These are phyloP conservation scores for Colistium nudipinnis DNA, from an alignment of 2,113 vertebrate genomes.

Conservation along the genomic window DNA sequence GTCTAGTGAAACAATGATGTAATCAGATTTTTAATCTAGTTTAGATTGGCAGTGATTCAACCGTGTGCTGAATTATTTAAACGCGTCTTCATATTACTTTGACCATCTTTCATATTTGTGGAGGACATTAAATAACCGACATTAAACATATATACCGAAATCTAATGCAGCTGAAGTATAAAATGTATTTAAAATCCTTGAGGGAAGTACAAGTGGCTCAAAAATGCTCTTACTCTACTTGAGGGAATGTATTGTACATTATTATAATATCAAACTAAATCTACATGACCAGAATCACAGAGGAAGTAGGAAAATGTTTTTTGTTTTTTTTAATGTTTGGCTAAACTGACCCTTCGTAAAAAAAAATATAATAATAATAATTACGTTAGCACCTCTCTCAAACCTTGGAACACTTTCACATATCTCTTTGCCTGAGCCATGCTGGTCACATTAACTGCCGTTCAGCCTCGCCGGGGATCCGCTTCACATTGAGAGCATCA, in stretches of 20 bases:
- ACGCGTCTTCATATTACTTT: too few species aligned
- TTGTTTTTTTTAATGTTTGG: neutral
- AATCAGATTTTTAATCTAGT: too few species aligned
- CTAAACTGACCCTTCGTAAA: neutral
- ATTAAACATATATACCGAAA: too few species aligned
- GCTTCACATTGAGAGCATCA: constrained; percentile 77
- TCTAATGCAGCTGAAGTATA: too few species aligned
- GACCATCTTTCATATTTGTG: too few species aligned
- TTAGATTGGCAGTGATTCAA: too few species aligned
- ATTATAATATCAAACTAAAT: too few species aligned
- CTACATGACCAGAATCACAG: neutral
- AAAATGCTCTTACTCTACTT: neutral
- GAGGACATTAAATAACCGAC: too few species aligned
- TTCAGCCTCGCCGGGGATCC: constrained; percentile 64
- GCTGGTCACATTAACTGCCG: constrained; percentile 52
- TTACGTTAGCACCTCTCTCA: neutral
- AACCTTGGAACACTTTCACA: constrained; percentile 2
- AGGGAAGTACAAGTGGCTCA: neutral
- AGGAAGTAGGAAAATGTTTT: neutral
- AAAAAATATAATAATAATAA: neutral
- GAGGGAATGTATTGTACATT: too few species aligned
- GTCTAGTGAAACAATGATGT: too few species aligned
- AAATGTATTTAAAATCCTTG: too few species aligned
- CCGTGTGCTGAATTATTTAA: too few species aligned
- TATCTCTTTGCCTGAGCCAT: constrained; percentile 33